Conservation (phyloP, 2,888 invertebrate genomes). For the Mythimna ferrago region DNA sequence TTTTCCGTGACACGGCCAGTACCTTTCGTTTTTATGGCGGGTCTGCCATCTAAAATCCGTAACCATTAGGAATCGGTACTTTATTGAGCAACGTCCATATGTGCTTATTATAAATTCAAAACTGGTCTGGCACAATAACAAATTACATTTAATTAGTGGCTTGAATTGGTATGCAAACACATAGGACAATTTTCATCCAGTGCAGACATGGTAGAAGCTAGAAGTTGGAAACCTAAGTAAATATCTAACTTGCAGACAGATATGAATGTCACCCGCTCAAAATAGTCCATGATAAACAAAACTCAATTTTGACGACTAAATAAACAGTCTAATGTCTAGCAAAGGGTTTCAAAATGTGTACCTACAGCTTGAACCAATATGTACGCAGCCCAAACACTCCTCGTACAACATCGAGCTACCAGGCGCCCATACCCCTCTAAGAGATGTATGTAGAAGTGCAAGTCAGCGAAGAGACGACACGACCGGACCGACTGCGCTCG, state of each 20-base stretch:
- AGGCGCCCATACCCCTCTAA: conserved; percentile 40
- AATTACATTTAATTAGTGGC: neutral
- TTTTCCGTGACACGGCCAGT: conserved; percentile 20
- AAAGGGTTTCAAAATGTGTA: conserved; percentile 39
- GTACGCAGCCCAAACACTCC: conserved; percentile 34
- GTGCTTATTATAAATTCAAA: neutral
- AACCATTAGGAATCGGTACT: conserved; percentile 18
- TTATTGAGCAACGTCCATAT: neutral
- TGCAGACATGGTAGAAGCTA: neutral
- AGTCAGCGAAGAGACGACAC: conserved; percentile 56
- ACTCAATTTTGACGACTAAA: conserved; percentile 9
- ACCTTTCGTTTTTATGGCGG: conserved; percentile 24
- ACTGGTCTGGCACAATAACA: neutral
- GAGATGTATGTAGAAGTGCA: conserved; percentile 61
- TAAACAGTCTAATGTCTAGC: conserved; percentile 26
- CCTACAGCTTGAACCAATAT: conserved; percentile 29
- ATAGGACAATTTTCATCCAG: neutral
- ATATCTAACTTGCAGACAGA: neutral
- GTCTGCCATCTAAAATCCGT: conserved; percentile 11
- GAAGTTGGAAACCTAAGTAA: conserved; percentile 2
- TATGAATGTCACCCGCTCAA: conserved; percentile 14
- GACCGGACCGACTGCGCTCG: conserved; percentile 59
- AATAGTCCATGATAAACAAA: conserved; percentile 19
- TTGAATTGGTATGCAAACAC: neutral
- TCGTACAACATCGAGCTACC: conserved; percentile 36